Percentiles rank a stretch among this genome's conserved stretches.
Evolutionary conservation across 2,888 invertebrate genomes (phyloP).

Genomic region (Mesochorus sp.): DNA sequence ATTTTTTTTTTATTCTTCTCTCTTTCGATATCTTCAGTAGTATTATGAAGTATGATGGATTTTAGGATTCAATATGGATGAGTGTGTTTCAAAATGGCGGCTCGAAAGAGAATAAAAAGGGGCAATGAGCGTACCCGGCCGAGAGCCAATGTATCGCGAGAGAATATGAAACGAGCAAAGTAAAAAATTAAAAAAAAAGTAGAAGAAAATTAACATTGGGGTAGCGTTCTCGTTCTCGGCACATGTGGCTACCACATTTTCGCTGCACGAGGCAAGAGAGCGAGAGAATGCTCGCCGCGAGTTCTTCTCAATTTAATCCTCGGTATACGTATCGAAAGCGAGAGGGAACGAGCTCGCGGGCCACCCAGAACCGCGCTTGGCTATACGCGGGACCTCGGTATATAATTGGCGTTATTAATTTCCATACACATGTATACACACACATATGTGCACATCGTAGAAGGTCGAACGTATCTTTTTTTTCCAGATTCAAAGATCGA

Average conservation of each 20-base stretch:
- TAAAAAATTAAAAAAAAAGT: neutral
- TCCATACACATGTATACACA: conserved; percentile 40
- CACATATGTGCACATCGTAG: neutral
- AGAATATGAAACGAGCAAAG: too few relatives aligned
- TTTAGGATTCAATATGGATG: conserved; percentile 40
- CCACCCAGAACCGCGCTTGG: conserved; percentile 57
- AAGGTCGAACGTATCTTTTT: conserved; percentile 2
- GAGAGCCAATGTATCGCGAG: conserved; percentile 24
- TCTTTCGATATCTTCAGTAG: conserved; percentile 7
- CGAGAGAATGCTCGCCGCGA: conserved; percentile 38
- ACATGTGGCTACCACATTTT: conserved; percentile 70
- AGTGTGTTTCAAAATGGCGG: conserved; percentile 54
- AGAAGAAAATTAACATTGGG: conserved; percentile 54
- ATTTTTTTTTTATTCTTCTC: neutral
- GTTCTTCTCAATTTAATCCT: conserved; percentile 64
- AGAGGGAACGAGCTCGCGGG: conserved; percentile 45
- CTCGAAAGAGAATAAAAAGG: conserved; percentile 3
- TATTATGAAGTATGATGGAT: conserved; percentile 54
- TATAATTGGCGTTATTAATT: conserved; percentile 63
- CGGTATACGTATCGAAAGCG: conserved; percentile 57
- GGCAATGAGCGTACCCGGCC: conserved; percentile 38
- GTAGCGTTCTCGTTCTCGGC: conserved; percentile 57
- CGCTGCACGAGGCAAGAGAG: conserved; percentile 25
- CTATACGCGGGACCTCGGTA: conserved; percentile 45
- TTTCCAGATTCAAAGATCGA: neutral